Conservation (phyloP, 2,113 vertebrate genomes). For the Psilopsiagon aymara region DNA sequence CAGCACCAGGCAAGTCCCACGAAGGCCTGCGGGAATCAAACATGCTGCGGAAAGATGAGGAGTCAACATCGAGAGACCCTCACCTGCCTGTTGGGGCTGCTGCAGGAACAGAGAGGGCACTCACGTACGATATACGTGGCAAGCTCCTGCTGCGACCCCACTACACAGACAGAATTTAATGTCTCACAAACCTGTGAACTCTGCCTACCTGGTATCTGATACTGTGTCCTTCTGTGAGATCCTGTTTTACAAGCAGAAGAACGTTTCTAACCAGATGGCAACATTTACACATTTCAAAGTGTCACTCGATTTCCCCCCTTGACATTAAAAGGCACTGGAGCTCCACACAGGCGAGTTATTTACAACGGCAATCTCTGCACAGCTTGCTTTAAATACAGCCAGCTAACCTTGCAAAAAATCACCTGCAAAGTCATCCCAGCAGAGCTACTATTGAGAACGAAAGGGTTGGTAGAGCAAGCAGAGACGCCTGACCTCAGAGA, state of each 20-base stretch:
- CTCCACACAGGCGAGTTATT: not conserved
- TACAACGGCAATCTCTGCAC: not conserved
- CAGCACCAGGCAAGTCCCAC: not conserved
- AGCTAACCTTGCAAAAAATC: not conserved
- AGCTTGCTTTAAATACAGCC: not conserved
- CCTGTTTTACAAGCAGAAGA: not conserved
- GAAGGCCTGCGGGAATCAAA: not conserved
- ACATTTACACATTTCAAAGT: not conserved
- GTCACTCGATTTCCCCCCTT: not conserved
- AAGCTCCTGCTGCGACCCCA: rapidly evolving
- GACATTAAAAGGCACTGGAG: not conserved
- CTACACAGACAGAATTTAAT: not conserved
- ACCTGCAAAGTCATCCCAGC: not conserved
- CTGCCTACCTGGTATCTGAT: not conserved
- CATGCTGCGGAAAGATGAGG: not conserved
- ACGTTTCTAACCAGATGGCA: not conserved
- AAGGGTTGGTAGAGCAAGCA: not conserved
- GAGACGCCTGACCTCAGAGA: not conserved
- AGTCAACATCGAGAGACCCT: not conserved
- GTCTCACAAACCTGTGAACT: not conserved
- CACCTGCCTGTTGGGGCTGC: not conserved
- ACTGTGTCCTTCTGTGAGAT: not conserved
- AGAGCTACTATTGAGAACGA: rapidly evolving
- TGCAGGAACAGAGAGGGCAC: not conserved
- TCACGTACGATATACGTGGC: rapidly evolving